A percentile compares a stretch with the other conserved stretches of the same genome.
phyloP scores from a whole-genome alignment of 2,797 vertebrate genomes.

The Huso huso region DNA sequence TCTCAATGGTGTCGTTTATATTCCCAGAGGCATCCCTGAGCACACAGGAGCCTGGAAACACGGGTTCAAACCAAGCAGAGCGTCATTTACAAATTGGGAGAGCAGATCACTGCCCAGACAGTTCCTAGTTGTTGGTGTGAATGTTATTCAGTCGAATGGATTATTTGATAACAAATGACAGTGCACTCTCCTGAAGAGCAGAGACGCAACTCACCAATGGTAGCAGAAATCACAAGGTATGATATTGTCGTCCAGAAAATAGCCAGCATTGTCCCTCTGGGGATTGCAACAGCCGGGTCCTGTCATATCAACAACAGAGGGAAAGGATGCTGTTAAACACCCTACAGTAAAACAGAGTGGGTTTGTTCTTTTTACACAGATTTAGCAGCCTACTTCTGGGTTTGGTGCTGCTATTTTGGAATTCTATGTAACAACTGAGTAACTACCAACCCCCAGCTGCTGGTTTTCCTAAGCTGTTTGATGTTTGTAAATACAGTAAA shows the following conservation, averaged over 20 bases:
- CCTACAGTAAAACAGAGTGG: no score
- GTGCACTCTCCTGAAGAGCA: background rate
- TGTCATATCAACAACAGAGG: slow-evolving; percentile 17
- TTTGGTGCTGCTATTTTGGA: no score
- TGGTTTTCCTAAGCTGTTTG: no score
- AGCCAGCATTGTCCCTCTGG: slow-evolving; percentile 83
- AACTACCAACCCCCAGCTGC: no score
- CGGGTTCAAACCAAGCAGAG: background rate
- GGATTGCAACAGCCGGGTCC: slow-evolving; percentile 87
- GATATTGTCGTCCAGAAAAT: slow-evolving; percentile 92
- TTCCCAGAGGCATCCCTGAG: slow-evolving; percentile 80
- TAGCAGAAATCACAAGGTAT: slow-evolving; percentile 80
- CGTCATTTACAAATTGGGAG: background rate
- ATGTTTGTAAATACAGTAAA: no score
- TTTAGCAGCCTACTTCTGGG: no score
- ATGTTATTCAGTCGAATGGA: no score
- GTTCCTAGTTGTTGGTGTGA: no score
- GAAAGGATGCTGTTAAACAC: background rate
- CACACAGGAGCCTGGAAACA: slow-evolving; percentile 70
- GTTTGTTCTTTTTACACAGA: no score
- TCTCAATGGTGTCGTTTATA: slow-evolving; percentile 64
- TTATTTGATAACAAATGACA: background rate
- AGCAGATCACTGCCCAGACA: no score
- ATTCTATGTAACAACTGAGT: no score
- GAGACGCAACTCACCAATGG: slow-evolving; percentile 69